phyloP scores from a whole-genome alignment of 1,140 invertebrate species.

The Drosophila parabipectinata region DNA sequence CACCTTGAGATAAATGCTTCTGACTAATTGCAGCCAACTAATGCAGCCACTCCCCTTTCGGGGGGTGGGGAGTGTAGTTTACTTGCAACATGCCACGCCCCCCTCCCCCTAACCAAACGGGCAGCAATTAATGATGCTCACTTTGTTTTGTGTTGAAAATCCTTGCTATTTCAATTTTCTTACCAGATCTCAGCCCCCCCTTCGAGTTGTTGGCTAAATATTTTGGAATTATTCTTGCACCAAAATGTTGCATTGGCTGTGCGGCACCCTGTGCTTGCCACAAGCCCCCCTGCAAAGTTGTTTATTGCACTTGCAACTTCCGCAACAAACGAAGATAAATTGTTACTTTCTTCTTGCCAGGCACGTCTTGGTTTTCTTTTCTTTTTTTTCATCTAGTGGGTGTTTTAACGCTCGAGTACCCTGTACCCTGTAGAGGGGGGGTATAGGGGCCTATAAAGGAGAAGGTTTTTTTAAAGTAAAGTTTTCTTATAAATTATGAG shows the following conservation, averaged over 20 bases:
- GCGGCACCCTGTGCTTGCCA: constrained; percentile 44
- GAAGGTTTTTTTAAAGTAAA: no score
- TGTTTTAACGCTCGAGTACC: no score
- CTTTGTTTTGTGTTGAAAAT: constrained; percentile 52
- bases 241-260: constrained; percentile 48
- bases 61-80: background rate
- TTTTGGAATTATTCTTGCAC: constrained; percentile 56
- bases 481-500: no score
- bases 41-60: constrained; percentile 7
- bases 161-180: constrained; percentile 61
- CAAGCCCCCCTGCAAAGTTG: constrained; percentile 53
- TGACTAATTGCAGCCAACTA: constrained; percentile 36
- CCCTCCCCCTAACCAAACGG: background rate
- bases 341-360: constrained; percentile 45
- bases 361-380: background rate
- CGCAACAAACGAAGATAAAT: constrained; percentile 78
- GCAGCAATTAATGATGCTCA: constrained; percentile 66
- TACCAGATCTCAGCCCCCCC: background rate
- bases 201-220: background rate
- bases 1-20: constrained; percentile 6
- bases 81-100: constrained; percentile 6
- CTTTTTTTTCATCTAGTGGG: no score
- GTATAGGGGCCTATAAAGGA: no score
- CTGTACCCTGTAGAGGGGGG: no score
- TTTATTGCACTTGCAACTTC: constrained; percentile 76